Evolutionary conservation across 2,888 invertebrate species (phyloP).

Genomic region (Cheilosia grossa): DNA sequence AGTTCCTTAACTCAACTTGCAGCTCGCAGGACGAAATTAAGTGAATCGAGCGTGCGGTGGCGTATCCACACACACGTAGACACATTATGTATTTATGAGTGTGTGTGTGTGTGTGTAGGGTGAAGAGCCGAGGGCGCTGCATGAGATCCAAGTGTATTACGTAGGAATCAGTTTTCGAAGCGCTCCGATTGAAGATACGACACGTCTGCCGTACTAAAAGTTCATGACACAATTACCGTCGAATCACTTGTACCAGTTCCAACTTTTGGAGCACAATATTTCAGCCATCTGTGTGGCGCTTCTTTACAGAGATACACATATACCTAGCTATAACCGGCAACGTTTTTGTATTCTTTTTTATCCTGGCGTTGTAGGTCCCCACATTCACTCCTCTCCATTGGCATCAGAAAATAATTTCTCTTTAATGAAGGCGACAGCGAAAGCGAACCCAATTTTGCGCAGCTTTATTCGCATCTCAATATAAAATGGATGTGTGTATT

Average conservation of each 20-base stretch:
- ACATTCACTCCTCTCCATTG: conserved; percentile 43
- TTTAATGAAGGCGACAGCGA: conserved; percentile 60
- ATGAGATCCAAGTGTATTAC: conserved; percentile 65
- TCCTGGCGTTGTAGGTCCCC: conserved; percentile 30
- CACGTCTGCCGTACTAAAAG: conserved; percentile 79
- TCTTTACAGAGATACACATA: conserved; percentile 32
- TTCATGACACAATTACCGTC: conserved; percentile 79
- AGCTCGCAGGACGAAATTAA: conserved; percentile 42
- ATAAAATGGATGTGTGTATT: conserved; percentile 5
- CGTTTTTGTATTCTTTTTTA: conserved; percentile 9
- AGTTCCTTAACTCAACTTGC: conserved; percentile 3
- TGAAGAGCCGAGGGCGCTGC: conserved; percentile 49
- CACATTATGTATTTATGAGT: too few species aligned
- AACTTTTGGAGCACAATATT: conserved; percentile 71
- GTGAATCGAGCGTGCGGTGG: conserved; percentile 19
- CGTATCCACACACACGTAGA: not conserved
- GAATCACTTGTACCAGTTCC: conserved; percentile 74
- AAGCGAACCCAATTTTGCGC: conserved; percentile 64
- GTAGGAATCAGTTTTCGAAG: conserved; percentile 68
- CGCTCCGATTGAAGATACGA: conserved; percentile 81
- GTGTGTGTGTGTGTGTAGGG: conserved; percentile 2
- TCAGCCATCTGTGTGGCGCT: conserved; percentile 53
- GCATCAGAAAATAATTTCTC: conserved; percentile 68
- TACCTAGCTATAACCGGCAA: not conserved
- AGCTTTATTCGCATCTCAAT: conserved; percentile 35